phyloP scores from a whole-genome alignment of 2,797 vertebrate genomes.

The Gymnoscopelus microlampas region DNA sequence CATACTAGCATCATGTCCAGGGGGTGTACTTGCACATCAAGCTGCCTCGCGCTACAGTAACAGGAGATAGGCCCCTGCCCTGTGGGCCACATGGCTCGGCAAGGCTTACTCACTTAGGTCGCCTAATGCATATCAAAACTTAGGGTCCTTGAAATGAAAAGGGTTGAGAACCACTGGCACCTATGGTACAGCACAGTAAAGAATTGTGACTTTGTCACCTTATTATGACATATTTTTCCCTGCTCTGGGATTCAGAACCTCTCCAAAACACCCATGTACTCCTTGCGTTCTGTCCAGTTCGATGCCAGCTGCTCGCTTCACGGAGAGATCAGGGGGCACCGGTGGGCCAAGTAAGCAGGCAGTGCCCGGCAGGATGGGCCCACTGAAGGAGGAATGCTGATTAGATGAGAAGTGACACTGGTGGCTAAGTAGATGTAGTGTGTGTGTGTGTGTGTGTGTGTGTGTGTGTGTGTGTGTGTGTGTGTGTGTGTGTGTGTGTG shows the following conservation, averaged over 20 bases:
- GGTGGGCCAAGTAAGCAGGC: constrained; percentile 23
- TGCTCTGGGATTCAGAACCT: constrained; percentile 8
- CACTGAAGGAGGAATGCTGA: constrained; percentile 46
- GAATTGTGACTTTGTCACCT: too few relatives aligned
- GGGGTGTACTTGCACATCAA: too few relatives aligned
- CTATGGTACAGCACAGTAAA: too few relatives aligned
- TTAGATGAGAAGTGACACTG: constrained; percentile 47
- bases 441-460: constrained; percentile 8
- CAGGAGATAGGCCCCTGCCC: too few relatives aligned
- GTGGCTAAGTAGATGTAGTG: background rate
- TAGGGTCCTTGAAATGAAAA: too few relatives aligned
- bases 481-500: constrained; percentile 12
- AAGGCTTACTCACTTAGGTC: too few relatives aligned
- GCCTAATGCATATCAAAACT: too few relatives aligned
- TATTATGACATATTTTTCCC: too few relatives aligned
- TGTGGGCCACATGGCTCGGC: too few relatives aligned
- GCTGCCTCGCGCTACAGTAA: too few relatives aligned
- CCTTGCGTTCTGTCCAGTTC: constrained; percentile 25
- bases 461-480: constrained; percentile 7
- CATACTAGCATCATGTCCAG: too few relatives aligned
- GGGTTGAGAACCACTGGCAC: too few relatives aligned
- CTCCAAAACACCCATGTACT: constrained; percentile 8
- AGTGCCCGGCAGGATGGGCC: constrained; percentile 33
- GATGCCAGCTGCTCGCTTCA: constrained; percentile 19
- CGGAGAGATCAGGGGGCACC: constrained; percentile 26